phyloP scores from a whole-genome alignment of 30 jellyfish, hydroid and myxozoan genomes.

The Euphysa ruthae region DNA sequence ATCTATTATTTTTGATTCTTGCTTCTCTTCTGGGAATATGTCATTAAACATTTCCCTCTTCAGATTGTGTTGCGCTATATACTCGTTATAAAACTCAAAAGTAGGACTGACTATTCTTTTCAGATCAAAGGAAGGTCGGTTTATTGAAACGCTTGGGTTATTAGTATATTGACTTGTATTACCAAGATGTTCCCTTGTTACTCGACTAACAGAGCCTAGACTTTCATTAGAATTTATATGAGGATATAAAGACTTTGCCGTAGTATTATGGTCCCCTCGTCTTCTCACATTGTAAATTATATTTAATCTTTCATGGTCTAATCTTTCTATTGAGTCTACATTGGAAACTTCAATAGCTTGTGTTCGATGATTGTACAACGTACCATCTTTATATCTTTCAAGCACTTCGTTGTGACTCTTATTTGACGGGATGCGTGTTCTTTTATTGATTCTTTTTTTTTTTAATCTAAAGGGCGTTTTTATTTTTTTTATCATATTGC shows the following conservation, averaged over 20 bases:
- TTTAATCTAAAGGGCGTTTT: not conserved
- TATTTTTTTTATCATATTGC: not conserved
- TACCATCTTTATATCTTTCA: no score
- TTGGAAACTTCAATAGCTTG: not conserved
- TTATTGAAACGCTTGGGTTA: not conserved
- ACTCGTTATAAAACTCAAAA: not conserved
- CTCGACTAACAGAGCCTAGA: not conserved
- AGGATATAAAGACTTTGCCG: not conserved
- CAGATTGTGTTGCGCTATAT: not conserved
- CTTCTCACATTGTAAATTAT: not conserved
- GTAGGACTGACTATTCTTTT: not conserved
- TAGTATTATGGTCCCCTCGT: not conserved
- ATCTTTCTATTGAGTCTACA: not conserved
- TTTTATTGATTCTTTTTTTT: not conserved
- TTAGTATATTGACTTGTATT: not conserved
- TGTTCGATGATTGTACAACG: no score
- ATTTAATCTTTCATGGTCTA: not conserved
- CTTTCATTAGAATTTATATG: not conserved
- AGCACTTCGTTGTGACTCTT: not conserved
- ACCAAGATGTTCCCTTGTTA: not conserved
- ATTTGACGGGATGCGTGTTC: not conserved
- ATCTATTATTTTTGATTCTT: not conserved
- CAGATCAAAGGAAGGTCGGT: not conserved
- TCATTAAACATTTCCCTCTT: slow-evolving; percentile 5
- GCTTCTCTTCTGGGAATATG: slow-evolving; percentile 17